phyloP scores from a whole-genome alignment of 2,797 vertebrate species.

The Molothrus ater region DNA sequence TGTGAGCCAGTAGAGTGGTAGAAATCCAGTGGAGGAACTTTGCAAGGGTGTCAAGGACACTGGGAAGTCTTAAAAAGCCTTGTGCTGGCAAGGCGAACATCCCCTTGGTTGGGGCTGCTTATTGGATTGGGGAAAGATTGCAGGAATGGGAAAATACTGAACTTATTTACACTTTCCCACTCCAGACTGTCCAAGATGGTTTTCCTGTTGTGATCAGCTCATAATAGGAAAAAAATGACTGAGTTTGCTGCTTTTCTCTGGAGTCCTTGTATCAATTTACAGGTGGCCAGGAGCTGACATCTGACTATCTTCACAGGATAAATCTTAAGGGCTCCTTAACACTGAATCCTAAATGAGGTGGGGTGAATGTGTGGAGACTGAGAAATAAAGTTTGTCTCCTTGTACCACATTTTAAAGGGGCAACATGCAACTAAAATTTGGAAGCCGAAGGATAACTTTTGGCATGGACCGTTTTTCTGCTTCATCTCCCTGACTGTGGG shows the following conservation, averaged over 20 bases:
- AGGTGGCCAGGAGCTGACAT: not conserved
- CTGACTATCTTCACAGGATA: not conserved
- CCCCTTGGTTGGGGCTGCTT: not conserved
- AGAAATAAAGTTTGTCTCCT: not conserved
- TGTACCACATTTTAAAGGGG: not conserved
- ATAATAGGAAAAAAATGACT: not conserved
- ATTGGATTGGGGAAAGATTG: not conserved
- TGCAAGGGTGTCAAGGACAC: not conserved
- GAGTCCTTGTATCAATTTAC: constrained; percentile 5
- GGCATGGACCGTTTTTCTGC: not conserved
- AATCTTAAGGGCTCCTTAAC: not conserved
- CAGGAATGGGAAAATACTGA: not conserved
- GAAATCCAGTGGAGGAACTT: not conserved
- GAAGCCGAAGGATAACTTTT: not conserved
- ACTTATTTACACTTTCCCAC: not conserved
- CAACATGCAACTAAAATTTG: not conserved
- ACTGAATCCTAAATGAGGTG: not conserved
- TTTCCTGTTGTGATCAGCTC: not conserved
- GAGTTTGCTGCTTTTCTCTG: not conserved
- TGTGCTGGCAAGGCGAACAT: not conserved
- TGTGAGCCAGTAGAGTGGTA: not conserved
- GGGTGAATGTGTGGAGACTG: not conserved
- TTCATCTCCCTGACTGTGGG: not conserved
- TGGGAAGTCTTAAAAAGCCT: not conserved
- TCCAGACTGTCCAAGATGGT: not conserved